Evolutionary conservation across 2,113 vertebrate genomes (phyloP).

Genomic region (Oophaga pumilio): DNA sequence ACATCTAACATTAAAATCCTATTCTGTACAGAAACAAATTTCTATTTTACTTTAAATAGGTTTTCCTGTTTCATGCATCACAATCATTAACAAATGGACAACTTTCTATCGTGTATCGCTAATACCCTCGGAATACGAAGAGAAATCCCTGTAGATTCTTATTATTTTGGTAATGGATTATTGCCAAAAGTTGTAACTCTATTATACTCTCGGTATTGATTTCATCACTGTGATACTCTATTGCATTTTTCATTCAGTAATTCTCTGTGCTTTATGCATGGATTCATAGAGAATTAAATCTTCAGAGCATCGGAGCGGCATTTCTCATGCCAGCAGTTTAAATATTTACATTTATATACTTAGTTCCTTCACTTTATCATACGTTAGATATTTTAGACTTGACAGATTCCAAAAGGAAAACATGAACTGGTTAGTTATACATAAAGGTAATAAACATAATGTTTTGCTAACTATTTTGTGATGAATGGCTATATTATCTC

Average conservation of each 20-base stretch:
- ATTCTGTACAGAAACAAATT: neutral
- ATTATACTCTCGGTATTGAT: neutral
- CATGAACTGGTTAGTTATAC: neutral
- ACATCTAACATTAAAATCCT: neutral
- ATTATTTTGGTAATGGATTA: constrained; percentile 22
- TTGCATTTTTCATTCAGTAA: constrained; percentile 4
- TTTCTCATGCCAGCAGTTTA: neutral
- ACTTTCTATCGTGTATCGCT: neutral
- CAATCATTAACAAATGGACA: neutral
- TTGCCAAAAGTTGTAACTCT: neutral
- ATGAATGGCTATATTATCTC: too few species aligned
- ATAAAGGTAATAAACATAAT: too few species aligned
- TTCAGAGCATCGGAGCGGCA: neutral
- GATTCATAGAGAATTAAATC: constrained; percentile 7
- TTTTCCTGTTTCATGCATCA: neutral
- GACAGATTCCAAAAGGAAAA: neutral
- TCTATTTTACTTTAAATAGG: neutral
- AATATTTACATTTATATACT: constrained; percentile 1
- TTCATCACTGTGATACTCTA: neutral
- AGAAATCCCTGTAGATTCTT: neutral
- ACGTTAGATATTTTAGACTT: neutral
- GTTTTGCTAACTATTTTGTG: too few species aligned
- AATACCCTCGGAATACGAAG: neutral
- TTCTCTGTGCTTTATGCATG: neutral
- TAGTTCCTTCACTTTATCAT: neutral